Conservation (phyloP, 1,140 invertebrate species). For the Atta colombica region DNA sequence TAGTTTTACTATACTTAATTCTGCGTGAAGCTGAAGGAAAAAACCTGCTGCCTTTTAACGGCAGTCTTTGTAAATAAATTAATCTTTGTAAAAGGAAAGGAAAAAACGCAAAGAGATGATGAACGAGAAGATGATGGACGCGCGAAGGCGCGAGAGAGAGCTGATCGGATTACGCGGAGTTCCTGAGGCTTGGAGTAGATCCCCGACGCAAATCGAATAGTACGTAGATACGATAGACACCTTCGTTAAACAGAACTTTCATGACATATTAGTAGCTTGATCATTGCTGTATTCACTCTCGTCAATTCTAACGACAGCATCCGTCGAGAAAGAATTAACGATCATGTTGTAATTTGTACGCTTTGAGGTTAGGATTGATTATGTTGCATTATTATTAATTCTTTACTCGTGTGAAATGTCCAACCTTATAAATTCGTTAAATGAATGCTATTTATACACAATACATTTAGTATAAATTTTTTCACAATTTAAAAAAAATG, state of each 20-base stretch:
- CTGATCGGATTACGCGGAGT: constrained; percentile 90
- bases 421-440: too few relatives aligned
- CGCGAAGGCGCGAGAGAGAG: constrained; percentile 90
- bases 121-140: constrained; percentile 84
- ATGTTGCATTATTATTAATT: too few relatives aligned
- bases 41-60: not conserved
- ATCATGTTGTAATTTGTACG: not conserved
- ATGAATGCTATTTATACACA: too few relatives aligned
- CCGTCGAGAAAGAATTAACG: not conserved
- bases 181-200: constrained; percentile 91
- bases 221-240: constrained; percentile 82
- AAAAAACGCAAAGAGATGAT: constrained; percentile 2
- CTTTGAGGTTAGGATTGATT: not conserved
- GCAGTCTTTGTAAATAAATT: too few relatives aligned
- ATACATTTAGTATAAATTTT: too few relatives aligned
- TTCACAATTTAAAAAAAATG: too few relatives aligned
- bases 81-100: not conserved
- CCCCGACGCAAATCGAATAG: constrained; percentile 89
- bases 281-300: not conserved
- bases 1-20: too few relatives aligned
- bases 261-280: not conserved
- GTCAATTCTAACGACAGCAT: not conserved
- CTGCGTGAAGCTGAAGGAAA: not conserved
- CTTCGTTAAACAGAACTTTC: not conserved
- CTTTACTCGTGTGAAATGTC: too few relatives aligned